These are phyloP conservation scores for Holothuria glaberrima DNA, from an alignment of 35 echinoderm and acorn worm genomes.

Conservation along the genomic window DNA sequence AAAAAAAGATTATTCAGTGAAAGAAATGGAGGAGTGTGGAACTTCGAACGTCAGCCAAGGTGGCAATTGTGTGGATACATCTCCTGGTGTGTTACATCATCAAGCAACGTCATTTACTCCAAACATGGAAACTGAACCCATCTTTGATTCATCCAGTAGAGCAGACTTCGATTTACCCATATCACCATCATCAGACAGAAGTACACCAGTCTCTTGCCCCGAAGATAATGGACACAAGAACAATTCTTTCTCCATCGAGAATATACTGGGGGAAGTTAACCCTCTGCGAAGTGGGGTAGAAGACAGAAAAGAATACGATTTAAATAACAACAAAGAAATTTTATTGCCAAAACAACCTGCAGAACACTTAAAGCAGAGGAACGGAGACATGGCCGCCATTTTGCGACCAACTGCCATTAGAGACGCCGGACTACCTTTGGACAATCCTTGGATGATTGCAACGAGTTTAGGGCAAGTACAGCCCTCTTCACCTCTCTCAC, in stretches of 20 bases:
- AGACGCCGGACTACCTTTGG: slow-evolving; percentile 1
- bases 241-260: slow-evolving; percentile 45
- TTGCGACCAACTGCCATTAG: slow-evolving; percentile 30
- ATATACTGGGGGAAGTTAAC: slow-evolving; percentile 19
- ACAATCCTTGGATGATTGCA: slow-evolving; percentile 31
- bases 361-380: slow-evolving; percentile 18
- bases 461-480: slow-evolving; percentile 20
- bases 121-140: no score
- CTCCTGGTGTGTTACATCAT: no score
- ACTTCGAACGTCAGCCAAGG: no score
- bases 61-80: no score
- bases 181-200: slow-evolving; percentile 11
- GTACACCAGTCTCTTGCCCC: slow-evolving; percentile 8
- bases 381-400: slow-evolving; percentile 16
- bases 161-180: slow-evolving; percentile 11
- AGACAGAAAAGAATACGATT: background rate
- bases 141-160: no score
- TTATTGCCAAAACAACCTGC: background rate
- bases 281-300: background rate
- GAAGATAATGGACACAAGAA: slow-evolving; percentile 11
- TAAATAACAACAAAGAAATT: slow-evolving; percentile 23
- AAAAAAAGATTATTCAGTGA: no score
- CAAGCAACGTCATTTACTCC: no score
- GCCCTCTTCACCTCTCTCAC: slow-evolving; percentile 12
- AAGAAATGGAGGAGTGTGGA: no score